Evolutionary conservation across 2,888 invertebrate species (phyloP), one percentile per base, ranked within the genome.

Genomic region (Heliconius erato): DNA sequence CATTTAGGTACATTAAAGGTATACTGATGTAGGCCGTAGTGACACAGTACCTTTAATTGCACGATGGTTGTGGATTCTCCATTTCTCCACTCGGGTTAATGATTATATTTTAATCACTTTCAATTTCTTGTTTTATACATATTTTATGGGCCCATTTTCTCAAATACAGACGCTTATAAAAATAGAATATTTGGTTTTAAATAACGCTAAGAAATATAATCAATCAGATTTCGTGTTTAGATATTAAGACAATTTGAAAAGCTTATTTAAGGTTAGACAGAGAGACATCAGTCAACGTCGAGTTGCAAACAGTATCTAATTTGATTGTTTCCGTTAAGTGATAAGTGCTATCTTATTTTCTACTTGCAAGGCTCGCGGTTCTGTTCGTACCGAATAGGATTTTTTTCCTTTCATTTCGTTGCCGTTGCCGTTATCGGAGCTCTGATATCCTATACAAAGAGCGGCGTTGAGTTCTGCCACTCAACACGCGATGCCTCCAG

Each of bases 241-340:
- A 76, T 76, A 63, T 16, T 32, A 59, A 63, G 40, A 76, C 40
- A 35, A 63, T 63, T 63, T 76, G 16, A 40, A 40, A 40, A 40
- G n/a, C 63, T 40, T n/a, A 63, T 16, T 76, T 76, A 76, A 35
- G 40, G 26, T 72, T 26, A 26, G 7, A 16, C 19, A 14, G 26
- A 28, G 28, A 28, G 63, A 76, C 26, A 76, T 76, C 63, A 76
- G 16, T 63, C 76, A 76, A 63, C 40, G 76, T 76, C 63, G 74
- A 28, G 74, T 59, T 69, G 44, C 3, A 35, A 76, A n/a, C 63
- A 63, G 35, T 59, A 26, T 72, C 49, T 72, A 28, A 72, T 63
- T 63, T 76, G 76, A 76, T 63, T 63, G n/a, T 32, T 63, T 63
- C 76, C 26, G 14, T n/a, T 32, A 35, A 63, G 11, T 40, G 14